phyloP scores from a whole-genome alignment of 2,797 vertebrate genomes.

The Petrocephalus schoutedeni region DNA sequence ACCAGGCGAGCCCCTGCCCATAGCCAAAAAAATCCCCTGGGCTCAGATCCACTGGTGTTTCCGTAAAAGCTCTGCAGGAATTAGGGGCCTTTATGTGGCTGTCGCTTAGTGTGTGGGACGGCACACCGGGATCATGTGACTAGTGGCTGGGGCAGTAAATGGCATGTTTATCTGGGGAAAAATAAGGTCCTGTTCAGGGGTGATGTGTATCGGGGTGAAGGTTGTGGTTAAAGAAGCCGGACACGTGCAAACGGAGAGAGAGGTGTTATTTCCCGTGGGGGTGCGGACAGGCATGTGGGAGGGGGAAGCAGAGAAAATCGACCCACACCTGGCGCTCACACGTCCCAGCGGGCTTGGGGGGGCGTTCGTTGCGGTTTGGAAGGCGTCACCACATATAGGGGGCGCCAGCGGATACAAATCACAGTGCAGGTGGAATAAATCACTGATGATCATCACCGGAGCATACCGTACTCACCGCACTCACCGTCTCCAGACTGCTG shows the following conservation, averaged over 20 bases:
- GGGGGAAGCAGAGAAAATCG: background rate
- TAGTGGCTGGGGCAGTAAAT: background rate
- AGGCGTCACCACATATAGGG: background rate
- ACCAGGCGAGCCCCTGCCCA: background rate
- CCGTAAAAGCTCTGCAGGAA: background rate
- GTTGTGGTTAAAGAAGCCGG: background rate
- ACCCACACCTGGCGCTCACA: background rate
- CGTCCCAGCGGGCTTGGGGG: background rate
- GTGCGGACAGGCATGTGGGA: background rate
- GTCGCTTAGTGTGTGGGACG: background rate
- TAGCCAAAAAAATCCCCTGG: constrained; percentile 4
- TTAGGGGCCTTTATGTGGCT: constrained; percentile 18
- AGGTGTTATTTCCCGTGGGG: background rate
- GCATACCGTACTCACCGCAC: background rate
- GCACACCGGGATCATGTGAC: background rate
- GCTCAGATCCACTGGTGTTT: background rate
- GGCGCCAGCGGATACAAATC: background rate
- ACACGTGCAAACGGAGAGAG: background rate
- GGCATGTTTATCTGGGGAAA: background rate
- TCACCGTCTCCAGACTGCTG: background rate
- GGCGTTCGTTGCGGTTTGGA: background rate
- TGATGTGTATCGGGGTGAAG: background rate
- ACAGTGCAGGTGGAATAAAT: background rate
- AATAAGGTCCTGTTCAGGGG: background rate
- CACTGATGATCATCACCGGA: background rate